phyloP scores from a whole-genome alignment of 2,888 invertebrate genomes.

The Callyntrura guangdongensis region DNA sequence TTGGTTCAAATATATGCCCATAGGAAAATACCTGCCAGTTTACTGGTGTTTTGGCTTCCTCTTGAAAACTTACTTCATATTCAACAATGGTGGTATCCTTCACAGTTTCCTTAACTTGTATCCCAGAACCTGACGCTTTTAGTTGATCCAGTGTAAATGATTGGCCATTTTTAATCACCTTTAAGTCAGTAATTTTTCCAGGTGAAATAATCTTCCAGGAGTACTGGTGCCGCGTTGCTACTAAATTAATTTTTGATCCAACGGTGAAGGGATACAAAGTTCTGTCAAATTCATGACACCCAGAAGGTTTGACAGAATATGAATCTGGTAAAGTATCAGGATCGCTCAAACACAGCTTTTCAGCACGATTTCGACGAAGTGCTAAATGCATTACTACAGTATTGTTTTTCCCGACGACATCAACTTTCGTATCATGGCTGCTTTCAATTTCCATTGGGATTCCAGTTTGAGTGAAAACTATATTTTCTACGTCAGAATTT shows the following conservation, averaged over 20 bases:
- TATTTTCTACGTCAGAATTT: conserved; percentile 87
- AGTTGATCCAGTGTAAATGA: conserved; percentile 59
- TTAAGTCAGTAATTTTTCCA: conserved; percentile 81
- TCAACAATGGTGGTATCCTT: conserved; percentile 56
- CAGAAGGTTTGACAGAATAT: conserved; percentile 91
- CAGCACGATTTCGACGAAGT: conserved; percentile 85
- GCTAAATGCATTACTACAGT: conserved; percentile 87
- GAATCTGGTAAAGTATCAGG: conserved; percentile 86
- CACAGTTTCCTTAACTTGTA: conserved; percentile 56
- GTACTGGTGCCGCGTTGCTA: conserved; percentile 79
- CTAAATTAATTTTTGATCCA: conserved; percentile 75
- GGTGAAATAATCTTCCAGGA: conserved; percentile 79
- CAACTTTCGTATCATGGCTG: conserved; percentile 90
- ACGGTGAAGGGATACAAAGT: conserved; percentile 84
- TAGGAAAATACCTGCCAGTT: conserved; percentile 90
- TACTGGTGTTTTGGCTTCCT: conserved; percentile 87
- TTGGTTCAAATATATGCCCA: conserved; percentile 90
- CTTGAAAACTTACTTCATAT: conserved; percentile 86
- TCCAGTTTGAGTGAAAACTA: conserved; percentile 93
- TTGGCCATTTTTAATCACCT: conserved; percentile 78
- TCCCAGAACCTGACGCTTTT: conserved; percentile 27
- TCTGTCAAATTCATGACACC: conserved; percentile 92
- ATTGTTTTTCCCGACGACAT: conserved; percentile 83
- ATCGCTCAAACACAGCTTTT: conserved; percentile 91
- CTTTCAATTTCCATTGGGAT: conserved; percentile 86